phyloP scores from a whole-genome alignment of 2,113 vertebrate species.

The Thalassarche chlororhynchos region DNA sequence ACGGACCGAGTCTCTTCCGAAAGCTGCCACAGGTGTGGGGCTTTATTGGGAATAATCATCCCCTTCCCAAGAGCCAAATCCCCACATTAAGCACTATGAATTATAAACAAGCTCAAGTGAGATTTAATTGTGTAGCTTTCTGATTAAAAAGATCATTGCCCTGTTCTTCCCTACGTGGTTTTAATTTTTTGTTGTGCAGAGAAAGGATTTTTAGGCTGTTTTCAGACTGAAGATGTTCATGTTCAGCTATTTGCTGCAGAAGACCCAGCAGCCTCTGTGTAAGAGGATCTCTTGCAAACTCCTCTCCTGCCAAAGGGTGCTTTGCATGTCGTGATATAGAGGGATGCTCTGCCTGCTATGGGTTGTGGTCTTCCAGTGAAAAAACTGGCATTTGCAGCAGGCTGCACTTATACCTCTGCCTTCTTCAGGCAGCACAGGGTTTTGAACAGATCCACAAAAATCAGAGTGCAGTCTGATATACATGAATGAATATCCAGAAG shows the following conservation, averaged over 20 bases:
- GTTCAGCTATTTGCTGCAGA: neutral
- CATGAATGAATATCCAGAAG: neutral
- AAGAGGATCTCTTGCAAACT: neutral
- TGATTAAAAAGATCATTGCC: neutral
- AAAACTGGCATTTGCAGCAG: neutral
- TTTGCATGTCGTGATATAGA: neutral
- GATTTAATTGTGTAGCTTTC: neutral
- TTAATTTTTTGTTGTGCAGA: neutral
- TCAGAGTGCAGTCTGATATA: neutral
- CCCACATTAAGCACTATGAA: neutral
- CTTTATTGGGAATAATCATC: neutral
- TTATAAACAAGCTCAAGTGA: neutral
- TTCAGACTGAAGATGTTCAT: neutral
- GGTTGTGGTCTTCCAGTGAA: neutral
- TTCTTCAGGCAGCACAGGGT: neutral
- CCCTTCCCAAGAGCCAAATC: neutral
- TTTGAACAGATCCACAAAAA: neutral
- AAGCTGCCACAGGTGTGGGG: fast-evolving
- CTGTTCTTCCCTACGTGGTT: neutral
- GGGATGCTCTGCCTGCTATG: no score
- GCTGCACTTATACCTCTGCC: neutral
- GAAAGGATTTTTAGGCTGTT: neutral
- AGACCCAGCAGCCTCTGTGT: neutral
- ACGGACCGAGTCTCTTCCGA: neutral
- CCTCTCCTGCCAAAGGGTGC: neutral